A percentile compares a stretch with the other conserved stretches of the same genome.
phyloP scores from a whole-genome alignment of 2,797 vertebrate genomes.

The Danionella dracula region DNA sequence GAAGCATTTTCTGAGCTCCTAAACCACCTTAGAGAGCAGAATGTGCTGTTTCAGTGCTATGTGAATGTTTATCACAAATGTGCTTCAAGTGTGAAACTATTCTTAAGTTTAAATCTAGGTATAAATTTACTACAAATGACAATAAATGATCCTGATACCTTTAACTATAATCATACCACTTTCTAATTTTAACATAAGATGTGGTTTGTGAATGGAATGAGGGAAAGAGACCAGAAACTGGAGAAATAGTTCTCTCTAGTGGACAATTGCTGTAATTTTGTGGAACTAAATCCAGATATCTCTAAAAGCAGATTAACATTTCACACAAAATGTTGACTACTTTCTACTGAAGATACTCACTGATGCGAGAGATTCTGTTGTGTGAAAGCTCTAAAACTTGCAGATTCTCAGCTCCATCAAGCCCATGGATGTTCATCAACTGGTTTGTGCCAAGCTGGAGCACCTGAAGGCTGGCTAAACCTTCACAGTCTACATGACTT shows the following conservation, averaged over 20 bases:
- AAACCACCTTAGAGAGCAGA: slow-evolving; percentile 75
- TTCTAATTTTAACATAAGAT: slow-evolving; percentile 51
- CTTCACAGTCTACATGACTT: slow-evolving; percentile 76
- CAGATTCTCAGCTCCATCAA: slow-evolving; percentile 76
- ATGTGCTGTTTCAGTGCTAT: slow-evolving; percentile 29
- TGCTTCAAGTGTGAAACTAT: too few relatives aligned
- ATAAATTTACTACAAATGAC: too few relatives aligned
- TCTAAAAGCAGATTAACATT: not conserved
- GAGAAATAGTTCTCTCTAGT: slow-evolving; percentile 59
- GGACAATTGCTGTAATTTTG: slow-evolving; percentile 27
- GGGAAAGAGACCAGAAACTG: not conserved
- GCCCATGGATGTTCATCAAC: slow-evolving; percentile 81
- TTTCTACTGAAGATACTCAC: slow-evolving; percentile 72
- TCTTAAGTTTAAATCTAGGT: too few relatives aligned
- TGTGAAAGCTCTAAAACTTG: slow-evolving; percentile 80
- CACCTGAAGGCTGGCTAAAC: slow-evolving; percentile 74
- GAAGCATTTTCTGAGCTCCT: slow-evolving; percentile 76
- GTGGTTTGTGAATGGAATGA: not conserved
- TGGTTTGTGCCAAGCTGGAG: slow-evolving; percentile 78
- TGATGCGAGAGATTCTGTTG: slow-evolving; percentile 84
- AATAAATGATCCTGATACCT: too few relatives aligned
- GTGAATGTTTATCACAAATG: not conserved
- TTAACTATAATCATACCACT: slow-evolving; percentile 41
- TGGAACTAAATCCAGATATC: not conserved
- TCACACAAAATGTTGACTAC: too few relatives aligned